Evolutionary conservation across 2,797 vertebrate species (phyloP), one percentile per base, ranked within the genome.

Genomic region (Holocentrus rufus): DNA sequence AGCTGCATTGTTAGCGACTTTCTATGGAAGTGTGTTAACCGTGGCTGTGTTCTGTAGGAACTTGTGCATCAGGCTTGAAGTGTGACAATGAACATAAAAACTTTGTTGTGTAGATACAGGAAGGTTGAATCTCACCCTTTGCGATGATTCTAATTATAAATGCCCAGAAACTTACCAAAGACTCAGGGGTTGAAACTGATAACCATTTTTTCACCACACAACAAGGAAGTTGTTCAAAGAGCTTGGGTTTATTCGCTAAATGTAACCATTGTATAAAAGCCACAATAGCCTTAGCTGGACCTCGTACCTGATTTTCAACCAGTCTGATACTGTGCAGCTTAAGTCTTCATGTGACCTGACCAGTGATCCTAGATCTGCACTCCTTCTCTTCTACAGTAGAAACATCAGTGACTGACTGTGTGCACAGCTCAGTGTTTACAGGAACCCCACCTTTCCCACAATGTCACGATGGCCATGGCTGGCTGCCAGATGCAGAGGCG

Each of bases 401-500:
- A 15, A 11, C 61, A 18, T 30, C 25, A 59, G n/a, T 4, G 18
- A 30, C 13, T 62, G 11, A 4, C 0, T 42, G 34, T 34, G 61
- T 34, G 30, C n/a, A 34, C 11, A 46, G 25, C 18, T 23, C 27
- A 13, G 39, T 56, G 50, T 83, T 80, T 59, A 60, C 49, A 73
- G 11, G 4, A 34, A 20, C 15, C 31, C 52, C 71, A 99, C 97
- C 97, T 98, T 99, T 91, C 95, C 95, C 67, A 97, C 95, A 3
- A 98, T 99, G 65, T 99, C 97, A 0, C 96, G 93, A 86, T 99
- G 98, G 17, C 98, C 98, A 0, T 99, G 97, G 90, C 97, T 98
- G 81, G 97, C 92, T 0, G 97, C 97, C 84, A 99, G 92, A 90
- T 99, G 98, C 80, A 99, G 91, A 0, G 98, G 97, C 0, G 96